Conservation (phyloP, 92 coral and sea anemone genomes). For the Epizoanthus fatuus region DNA sequence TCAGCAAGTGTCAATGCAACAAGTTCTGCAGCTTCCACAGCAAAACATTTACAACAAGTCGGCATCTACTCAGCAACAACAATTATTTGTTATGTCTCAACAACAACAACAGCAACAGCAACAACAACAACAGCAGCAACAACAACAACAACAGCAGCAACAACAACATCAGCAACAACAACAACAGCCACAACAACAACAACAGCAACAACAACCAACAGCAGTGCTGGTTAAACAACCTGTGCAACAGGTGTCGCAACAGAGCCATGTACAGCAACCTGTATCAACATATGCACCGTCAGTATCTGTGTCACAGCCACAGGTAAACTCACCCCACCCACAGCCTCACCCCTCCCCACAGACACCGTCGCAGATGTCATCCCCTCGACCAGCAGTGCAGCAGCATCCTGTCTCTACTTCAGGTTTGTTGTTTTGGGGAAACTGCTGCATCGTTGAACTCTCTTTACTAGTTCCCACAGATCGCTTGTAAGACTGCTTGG, state of each 20-base stretch:
- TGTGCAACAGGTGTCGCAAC: constrained; percentile 9
- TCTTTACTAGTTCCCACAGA: too few species aligned
- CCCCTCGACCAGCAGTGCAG: constrained; percentile 39
- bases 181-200: constrained; percentile 16
- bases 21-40: constrained; percentile 30
- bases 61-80: constrained; percentile 22
- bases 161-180: constrained; percentile 19
- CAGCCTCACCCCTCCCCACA: constrained; percentile 43
- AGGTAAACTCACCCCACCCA: constrained; percentile 38
- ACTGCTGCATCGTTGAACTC: too few species aligned
- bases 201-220: constrained; percentile 27
- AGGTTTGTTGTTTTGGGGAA: not conserved
- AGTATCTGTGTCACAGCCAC: constrained; percentile 10
- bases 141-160: constrained; percentile 32
- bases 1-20: constrained; percentile 22
- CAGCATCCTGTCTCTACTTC: constrained; percentile 33
- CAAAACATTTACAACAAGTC: constrained; percentile 5
- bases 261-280: constrained; percentile 7
- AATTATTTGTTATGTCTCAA: constrained; percentile 4
- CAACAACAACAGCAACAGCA: constrained; percentile 11
- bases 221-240: constrained; percentile 10
- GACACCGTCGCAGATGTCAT: constrained; percentile 44
- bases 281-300: constrained; percentile 24
- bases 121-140: constrained; percentile 23
- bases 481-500: too few species aligned